Conservation (phyloP, 1,140 invertebrate genomes). For the Papilio glaucus region DNA sequence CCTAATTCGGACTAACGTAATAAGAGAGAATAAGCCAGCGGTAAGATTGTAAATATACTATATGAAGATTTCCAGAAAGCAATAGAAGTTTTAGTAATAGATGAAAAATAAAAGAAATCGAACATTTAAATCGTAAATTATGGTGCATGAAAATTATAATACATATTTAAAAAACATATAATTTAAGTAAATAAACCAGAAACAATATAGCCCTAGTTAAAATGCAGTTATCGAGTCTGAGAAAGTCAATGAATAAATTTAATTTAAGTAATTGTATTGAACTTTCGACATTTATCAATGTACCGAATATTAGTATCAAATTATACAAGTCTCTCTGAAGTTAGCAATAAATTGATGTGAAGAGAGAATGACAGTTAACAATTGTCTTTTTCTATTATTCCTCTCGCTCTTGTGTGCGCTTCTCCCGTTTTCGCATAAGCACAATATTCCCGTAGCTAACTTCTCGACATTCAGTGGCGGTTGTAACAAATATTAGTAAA, state of each 20-base stretch:
- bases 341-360: background rate
- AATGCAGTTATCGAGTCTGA: background rate
- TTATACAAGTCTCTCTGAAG: background rate
- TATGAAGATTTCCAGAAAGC: background rate
- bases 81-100: background rate
- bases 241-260: background rate
- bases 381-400: background rate
- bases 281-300: background rate
- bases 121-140: background rate
- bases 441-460: background rate
- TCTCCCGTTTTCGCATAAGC: background rate
- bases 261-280: background rate
- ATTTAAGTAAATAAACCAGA: background rate
- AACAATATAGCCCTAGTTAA: background rate
- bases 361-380: background rate
- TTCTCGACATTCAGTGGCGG: too few species aligned
- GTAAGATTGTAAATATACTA: background rate
- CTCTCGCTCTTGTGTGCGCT: background rate
- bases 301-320: background rate
- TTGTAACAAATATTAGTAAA: constrained; percentile 3
- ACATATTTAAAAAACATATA: background rate
- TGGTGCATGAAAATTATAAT: background rate
- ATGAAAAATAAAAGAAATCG: background rate
- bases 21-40: background rate
- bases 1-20: constrained; percentile 17